These are phyloP conservation scores for Capreolus pygargus DNA, from an alignment of 2,113 vertebrate genomes.

Conservation along the genomic window DNA sequence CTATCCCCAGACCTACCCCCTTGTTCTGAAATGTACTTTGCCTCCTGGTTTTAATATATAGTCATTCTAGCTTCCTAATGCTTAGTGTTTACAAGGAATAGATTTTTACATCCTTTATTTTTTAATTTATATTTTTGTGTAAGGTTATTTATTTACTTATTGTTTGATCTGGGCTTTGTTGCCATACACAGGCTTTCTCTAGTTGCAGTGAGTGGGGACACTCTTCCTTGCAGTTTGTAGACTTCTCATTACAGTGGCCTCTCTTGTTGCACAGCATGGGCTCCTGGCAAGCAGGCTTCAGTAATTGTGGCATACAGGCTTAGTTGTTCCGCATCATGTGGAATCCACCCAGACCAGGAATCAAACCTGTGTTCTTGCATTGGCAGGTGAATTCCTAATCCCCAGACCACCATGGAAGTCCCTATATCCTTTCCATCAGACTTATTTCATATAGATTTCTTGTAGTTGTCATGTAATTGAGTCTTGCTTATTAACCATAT, in stretches of 20 bases:
- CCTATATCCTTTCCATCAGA: background rate
- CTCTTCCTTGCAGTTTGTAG: background rate
- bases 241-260: background rate
- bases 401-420: background rate
- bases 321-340: background rate
- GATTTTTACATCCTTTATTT: background rate
- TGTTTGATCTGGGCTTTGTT: background rate
- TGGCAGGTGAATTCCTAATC: background rate
- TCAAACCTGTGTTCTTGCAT: background rate
- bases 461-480: background rate
- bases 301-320: background rate
- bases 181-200: background rate
- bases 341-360: background rate
- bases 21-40: background rate
- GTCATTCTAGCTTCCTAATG: background rate
- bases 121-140: background rate
- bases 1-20: background rate
- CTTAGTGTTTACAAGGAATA: background rate
- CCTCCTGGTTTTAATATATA: background rate
- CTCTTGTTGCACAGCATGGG: background rate
- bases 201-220: background rate
- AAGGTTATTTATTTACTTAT: background rate
- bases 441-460: background rate
- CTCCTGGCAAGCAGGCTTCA: background rate
- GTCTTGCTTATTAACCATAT: background rate